A percentile compares a stretch with the other conserved stretches of the same genome.
phyloP scores from a whole-genome alignment of 2,113 vertebrate species.

The Junco hyemalis region DNA sequence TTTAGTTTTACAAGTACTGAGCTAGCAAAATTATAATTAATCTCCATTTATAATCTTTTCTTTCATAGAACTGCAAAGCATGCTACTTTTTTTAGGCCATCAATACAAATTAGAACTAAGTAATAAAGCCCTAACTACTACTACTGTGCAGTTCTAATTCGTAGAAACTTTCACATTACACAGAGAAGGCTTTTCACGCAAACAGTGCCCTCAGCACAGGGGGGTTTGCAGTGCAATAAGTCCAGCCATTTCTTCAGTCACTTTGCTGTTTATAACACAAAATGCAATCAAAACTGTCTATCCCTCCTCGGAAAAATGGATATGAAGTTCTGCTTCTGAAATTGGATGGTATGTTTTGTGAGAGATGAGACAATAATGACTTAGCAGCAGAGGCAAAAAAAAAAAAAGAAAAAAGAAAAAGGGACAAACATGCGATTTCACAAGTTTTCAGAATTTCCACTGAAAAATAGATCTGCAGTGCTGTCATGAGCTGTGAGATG shows the following conservation, averaged over 20 bases:
- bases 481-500: conserved; percentile 17
- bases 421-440: background rate
- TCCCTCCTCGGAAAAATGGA: conserved; percentile 41
- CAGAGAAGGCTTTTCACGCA: conserved; percentile 62
- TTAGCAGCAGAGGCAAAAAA: background rate
- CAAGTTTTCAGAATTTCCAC: conserved; percentile 15
- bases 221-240: conserved; percentile 55
- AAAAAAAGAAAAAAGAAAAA: background rate
- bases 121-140: conserved; percentile 86
- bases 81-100: conserved; percentile 94
- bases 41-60: conserved; percentile 99
- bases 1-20: conserved; percentile 99
- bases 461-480: background rate
- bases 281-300: conserved; percentile 28
- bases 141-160: conserved; percentile 66
- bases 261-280: conserved; percentile 46
- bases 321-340: conserved; percentile 58
- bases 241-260: conserved; percentile 55
- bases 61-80: conserved; percentile 95
- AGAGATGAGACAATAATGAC: conserved; percentile 65
- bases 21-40: conserved; percentile 99
- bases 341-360: conserved; percentile 21
- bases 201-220: conserved; percentile 65
- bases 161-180: conserved; percentile 75
- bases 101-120: conserved; percentile 98